Conservation (phyloP, 2,113 vertebrate species). For the Rhegmatorhina hoffmannsi region DNA sequence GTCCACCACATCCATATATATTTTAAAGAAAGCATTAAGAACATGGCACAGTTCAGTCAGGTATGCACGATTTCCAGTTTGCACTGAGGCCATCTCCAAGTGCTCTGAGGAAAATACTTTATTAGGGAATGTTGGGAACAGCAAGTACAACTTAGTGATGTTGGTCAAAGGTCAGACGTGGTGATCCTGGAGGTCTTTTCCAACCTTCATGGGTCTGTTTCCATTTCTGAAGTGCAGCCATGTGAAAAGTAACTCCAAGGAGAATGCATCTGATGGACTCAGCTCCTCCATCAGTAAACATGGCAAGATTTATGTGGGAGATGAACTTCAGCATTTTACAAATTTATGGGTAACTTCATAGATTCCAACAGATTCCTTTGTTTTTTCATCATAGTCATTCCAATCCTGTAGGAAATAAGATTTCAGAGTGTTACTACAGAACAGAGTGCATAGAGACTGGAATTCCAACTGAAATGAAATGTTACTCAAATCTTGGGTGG, state of each 20-base stretch:
- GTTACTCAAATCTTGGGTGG: neutral
- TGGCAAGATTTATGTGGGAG: neutral
- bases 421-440: constrained; percentile 30
- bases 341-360: constrained; percentile 95
- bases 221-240: neutral
- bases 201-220: neutral
- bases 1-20: neutral
- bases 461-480: neutral
- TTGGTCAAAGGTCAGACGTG: neutral
- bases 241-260: neutral
- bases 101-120: constrained; percentile 25
- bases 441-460: neutral
- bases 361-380: constrained; percentile 91
- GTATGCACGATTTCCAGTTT: neutral
- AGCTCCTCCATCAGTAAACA: neutral
- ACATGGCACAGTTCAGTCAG: neutral
- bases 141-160: neutral
- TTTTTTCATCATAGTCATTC: constrained; percentile 97
- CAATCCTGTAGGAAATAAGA: constrained; percentile 84
- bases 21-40: neutral
- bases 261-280: neutral
- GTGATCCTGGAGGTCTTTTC: neutral
- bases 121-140: neutral
- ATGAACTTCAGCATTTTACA: constrained; percentile 85
- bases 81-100: neutral